phyloP scores from a whole-genome alignment of 1,140 invertebrate species.

The Vollenhovia emeryi region DNA sequence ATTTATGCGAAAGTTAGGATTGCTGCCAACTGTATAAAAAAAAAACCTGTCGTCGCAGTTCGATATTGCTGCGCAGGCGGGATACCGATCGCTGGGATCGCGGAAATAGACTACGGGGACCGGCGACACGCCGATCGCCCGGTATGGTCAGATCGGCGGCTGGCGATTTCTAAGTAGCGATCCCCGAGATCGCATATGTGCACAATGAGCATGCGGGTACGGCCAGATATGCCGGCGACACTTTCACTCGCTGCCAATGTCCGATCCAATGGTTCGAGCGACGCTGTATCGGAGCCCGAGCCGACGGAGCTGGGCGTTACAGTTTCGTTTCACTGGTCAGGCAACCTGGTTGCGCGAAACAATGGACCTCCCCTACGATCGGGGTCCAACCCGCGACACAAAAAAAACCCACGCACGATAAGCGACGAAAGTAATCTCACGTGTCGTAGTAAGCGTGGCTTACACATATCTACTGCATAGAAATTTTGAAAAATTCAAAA shows the following conservation, averaged over 20 bases:
- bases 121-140: neutral
- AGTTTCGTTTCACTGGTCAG: conserved; percentile 63
- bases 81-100: conserved; percentile 7
- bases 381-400: conserved; percentile 2
- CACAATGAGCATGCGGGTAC: conserved; percentile 35
- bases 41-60: neutral
- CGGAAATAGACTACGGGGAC: conserved; percentile 69
- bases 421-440: conserved; percentile 28
- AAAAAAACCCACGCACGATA: neutral
- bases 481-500: neutral
- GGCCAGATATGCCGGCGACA: conserved; percentile 63
- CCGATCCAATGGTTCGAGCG: conserved; percentile 67
- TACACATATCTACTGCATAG: no score
- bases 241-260: conserved; percentile 79
- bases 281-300: conserved; percentile 63
- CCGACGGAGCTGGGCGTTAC: conserved; percentile 59
- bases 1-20: neutral
- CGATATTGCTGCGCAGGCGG: neutral
- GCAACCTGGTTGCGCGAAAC: conserved; percentile 50
- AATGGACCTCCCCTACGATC: conserved; percentile 35
- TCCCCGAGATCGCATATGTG: neutral
- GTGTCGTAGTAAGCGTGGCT: no score
- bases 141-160: conserved; percentile 37
- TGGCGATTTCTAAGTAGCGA: conserved; percentile 68
- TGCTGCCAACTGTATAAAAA: neutral